phyloP scores from a whole-genome alignment of 53 echinoderm and acorn worm genomes.

The Mesocentrotus franciscanus region DNA sequence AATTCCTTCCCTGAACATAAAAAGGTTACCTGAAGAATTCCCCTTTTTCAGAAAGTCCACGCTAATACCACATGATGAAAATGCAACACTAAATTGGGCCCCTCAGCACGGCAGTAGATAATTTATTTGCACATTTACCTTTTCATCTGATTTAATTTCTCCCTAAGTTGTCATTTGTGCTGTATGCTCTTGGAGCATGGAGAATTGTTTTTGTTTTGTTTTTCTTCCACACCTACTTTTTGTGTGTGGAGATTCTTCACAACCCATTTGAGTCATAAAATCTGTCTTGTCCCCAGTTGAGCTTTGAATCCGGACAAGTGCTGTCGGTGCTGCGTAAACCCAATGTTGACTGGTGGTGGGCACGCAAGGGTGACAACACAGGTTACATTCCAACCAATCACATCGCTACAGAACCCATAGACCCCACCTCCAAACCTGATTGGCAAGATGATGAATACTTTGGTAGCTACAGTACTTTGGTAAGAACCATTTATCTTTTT shows the following conservation, averaged over 20 bases:
- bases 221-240: neutral
- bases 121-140: too few species aligned
- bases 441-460: slow-evolving; percentile 96
- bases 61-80: too few species aligned
- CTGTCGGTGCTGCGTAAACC: slow-evolving; percentile 74
- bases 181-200: too few species aligned
- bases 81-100: too few species aligned
- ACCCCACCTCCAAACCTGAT: slow-evolving; percentile 45
- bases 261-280: neutral
- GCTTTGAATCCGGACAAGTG: slow-evolving; percentile 79
- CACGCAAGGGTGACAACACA: slow-evolving; percentile 67
- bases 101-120: too few species aligned
- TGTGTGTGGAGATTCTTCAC: neutral
- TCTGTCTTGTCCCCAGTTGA: slow-evolving; percentile 62
- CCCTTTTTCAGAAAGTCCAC: too few species aligned
- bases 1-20: too few species aligned
- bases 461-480: slow-evolving; percentile 80
- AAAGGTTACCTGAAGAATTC: too few species aligned
- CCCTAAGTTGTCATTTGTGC: neutral
- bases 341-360: slow-evolving; percentile 93
- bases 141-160: too few species aligned
- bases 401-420: slow-evolving; percentile 47
- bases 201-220: too few species aligned
- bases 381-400: slow-evolving; percentile 90
- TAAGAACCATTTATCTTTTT: slow-evolving; percentile 15